phyloP scores from a whole-genome alignment of 2,797 vertebrate genomes.

The Anabacerthia variegaticeps region DNA sequence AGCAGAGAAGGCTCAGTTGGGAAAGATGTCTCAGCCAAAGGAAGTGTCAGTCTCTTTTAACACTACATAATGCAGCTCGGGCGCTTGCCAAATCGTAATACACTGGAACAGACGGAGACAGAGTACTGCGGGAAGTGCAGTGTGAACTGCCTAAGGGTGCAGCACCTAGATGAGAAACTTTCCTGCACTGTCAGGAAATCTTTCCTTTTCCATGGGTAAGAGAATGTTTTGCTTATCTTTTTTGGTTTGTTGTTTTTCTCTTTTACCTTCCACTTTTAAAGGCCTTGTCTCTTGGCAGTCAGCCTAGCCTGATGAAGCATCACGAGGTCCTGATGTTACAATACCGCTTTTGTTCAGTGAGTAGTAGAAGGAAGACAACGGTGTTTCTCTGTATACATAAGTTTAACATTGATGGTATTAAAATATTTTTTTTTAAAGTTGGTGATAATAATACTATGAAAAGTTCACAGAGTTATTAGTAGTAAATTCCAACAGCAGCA shows the following conservation, averaged over 20 bases:
- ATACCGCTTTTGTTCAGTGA: background rate
- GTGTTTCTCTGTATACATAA: background rate
- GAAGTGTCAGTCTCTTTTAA: slow-evolving; percentile 48
- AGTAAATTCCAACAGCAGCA: background rate
- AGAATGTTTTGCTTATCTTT: background rate
- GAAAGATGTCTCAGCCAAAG: slow-evolving; percentile 32
- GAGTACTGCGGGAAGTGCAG: background rate
- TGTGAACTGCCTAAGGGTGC: background rate
- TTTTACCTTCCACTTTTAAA: background rate
- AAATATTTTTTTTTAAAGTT: background rate
- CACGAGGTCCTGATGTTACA: background rate
- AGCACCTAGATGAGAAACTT: background rate
- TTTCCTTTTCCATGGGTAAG: background rate
- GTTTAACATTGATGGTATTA: background rate
- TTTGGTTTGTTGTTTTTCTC: background rate
- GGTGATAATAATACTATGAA: background rate
- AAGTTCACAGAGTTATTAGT: background rate
- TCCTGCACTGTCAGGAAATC: background rate
- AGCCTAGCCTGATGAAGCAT: slow-evolving; percentile 12
- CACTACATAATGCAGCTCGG: slow-evolving; percentile 6
- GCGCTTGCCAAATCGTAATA: slow-evolving; percentile 4
- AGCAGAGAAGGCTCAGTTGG: background rate
- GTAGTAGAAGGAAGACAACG: slow-evolving; percentile 18
- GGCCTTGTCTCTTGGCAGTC: slow-evolving; percentile 6
- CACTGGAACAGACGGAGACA: slow-evolving; percentile 25